Conservation (phyloP, 2,797 vertebrate species). For the Rhinogobio ventralis region DNA sequence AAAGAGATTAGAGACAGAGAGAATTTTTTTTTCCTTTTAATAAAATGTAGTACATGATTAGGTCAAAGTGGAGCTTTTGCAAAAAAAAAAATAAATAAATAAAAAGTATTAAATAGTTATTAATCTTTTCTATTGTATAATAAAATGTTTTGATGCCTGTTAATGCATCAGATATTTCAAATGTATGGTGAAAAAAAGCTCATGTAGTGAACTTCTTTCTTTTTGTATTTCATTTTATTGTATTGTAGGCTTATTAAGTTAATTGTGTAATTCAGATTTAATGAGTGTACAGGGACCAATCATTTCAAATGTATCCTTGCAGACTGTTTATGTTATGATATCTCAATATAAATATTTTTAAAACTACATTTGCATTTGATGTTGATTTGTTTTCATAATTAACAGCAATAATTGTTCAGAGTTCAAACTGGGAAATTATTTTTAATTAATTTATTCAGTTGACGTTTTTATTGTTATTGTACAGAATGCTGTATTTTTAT, state of each 20-base stretch:
- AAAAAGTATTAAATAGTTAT: neutral
- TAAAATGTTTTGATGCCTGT: neutral
- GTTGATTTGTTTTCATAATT: neutral
- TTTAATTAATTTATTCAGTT: neutral
- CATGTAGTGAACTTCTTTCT: neutral
- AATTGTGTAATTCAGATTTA: neutral
- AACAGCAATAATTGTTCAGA: neutral
- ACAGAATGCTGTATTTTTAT: neutral
- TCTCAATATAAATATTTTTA: neutral
- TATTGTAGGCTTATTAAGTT: neutral
- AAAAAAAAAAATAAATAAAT: neutral
- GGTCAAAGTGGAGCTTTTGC: constrained; percentile 6
- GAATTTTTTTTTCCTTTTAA: neutral
- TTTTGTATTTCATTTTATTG: neutral
- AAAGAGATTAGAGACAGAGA: constrained; percentile 37
- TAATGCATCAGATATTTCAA: neutral
- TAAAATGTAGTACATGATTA: constrained; percentile 38
- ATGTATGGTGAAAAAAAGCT: neutral
- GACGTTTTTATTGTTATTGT: neutral
- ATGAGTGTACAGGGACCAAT: constrained; percentile 8
- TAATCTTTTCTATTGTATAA: neutral
- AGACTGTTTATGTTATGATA: constrained; percentile 4
- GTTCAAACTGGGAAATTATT: neutral
- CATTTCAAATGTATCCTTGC: neutral
- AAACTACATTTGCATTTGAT: neutral